Evolutionary conservation across 2,113 vertebrate genomes (phyloP).

Genomic region (Formicarius rufipectus): DNA sequence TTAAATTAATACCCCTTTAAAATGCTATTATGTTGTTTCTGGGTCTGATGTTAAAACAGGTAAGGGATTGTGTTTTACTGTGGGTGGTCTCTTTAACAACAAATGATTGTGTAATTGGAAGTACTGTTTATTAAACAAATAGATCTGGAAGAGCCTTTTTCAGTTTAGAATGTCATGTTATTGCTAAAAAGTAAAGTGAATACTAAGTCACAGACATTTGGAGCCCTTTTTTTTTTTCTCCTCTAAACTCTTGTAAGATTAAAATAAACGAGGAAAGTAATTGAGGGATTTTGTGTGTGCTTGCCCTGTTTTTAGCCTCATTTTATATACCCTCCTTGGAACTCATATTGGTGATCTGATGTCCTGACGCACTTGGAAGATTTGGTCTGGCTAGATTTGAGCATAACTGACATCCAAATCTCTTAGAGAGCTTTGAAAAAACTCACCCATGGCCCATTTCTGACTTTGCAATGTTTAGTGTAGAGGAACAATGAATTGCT

Average conservation of each 20-base stretch:
- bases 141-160: not conserved
- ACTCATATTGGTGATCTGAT: not conserved
- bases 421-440: not conserved
- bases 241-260: not conserved
- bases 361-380: not conserved
- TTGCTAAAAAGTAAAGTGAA: not conserved
- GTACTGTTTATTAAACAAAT: not conserved
- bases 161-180: not conserved
- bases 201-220: not conserved
- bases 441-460: not conserved
- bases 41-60: not conserved
- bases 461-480: not conserved
- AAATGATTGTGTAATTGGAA: not conserved
- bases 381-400: not conserved
- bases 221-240: not conserved
- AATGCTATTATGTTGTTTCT: not conserved
- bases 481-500: not conserved
- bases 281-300: not conserved
- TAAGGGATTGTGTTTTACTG: not conserved
- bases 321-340: not conserved
- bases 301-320: not conserved
- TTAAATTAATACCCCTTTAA: not conserved
- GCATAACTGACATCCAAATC: not conserved
- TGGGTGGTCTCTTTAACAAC: not conserved
- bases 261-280: not conserved